Evolutionary conservation across 2,797 vertebrate genomes (phyloP).

Genomic region (Orientallactaga sibirica): DNA sequence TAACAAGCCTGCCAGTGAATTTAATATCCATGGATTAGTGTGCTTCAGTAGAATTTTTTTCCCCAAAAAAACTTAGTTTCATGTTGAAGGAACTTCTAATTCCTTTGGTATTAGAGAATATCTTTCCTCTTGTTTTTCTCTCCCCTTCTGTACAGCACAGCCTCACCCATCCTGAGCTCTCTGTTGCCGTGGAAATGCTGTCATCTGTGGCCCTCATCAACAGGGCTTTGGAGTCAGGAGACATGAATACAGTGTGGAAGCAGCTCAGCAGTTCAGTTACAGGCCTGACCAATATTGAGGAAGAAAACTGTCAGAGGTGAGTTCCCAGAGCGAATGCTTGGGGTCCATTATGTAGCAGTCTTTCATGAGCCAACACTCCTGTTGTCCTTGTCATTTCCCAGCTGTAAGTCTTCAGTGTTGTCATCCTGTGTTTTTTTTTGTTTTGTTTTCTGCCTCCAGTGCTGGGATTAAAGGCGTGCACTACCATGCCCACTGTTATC

Average conservation of each 20-base stretch:
- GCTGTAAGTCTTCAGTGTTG: neutral
- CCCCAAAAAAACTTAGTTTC: neutral
- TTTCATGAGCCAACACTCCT: accelerated
- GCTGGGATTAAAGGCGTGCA: too few relatives aligned
- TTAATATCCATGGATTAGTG: neutral
- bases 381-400: neutral
- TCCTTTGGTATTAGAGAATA: neutral
- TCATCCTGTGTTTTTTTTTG: neutral
- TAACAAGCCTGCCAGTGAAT: neutral
- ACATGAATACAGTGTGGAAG: conserved; percentile 93
- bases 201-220: conserved; percentile 98
- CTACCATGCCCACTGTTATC: too few relatives aligned
- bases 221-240: conserved; percentile 93
- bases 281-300: conserved; percentile 96
- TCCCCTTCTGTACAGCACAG: conserved; percentile 88
- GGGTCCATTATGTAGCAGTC: accelerated
- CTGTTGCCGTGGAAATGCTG: conserved; percentile 98
- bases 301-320: conserved; percentile 96
- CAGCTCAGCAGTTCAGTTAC: conserved; percentile 95
- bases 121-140: neutral
- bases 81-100: neutral
- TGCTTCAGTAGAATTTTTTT: neutral
- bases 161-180: conserved; percentile 95
- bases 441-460: too few relatives aligned
- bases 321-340: neutral